Base-by-base conservation (phyloP, 2,888 invertebrate genomes). In the Cerastis leucographa region DNA sequence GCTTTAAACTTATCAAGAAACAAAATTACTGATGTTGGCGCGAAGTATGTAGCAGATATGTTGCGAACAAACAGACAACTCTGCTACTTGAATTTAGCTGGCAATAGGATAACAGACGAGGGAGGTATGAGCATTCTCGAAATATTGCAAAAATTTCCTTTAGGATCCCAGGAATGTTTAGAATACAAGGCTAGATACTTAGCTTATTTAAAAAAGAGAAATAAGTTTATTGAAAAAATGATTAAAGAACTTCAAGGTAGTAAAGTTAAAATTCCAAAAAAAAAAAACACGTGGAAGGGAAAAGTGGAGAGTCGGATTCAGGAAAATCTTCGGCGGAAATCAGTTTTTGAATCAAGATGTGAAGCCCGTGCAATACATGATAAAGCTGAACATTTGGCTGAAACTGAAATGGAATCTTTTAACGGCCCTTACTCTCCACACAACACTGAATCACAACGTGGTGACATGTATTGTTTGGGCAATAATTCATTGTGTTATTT, bases 1-100 rank as follows among this genome's bases (percentile, higher is more conserved):
- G 79, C 90, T 19, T 83, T 95, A 0, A 95, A 94, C 81, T 77
- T 96, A 54, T 87, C 94, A 2, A 90, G 92, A 0, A 95, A 96
- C 64, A 89, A 71, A 71, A 94, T 96, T 11, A 93, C 94, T 2
- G 92, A 95, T 85, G 17, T 79, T 0, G 95, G 95, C 0, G 92
- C 89, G 0, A 89, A 85, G 25, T 81, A 81, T 77, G 65, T 95
- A 70, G 92, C 91, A 1, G 78, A 91, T 6, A 89, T 89, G 0
- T 73, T 95, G 7, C 87, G 94, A 74, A 77, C 90, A 0, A 96
- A 95, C 71, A 90, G 93, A 75, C 86, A 90, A 3, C 76, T 96
- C 1, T 70, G 80, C 17, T 95, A 95, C 76, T 71, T 95, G n/a
- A 95, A 95, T 84, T 71, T 96, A 71, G 87, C 94, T 4, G 91